Conservation (phyloP, 2,797 vertebrate genomes). For the Cephalopachus bancanus region DNA sequence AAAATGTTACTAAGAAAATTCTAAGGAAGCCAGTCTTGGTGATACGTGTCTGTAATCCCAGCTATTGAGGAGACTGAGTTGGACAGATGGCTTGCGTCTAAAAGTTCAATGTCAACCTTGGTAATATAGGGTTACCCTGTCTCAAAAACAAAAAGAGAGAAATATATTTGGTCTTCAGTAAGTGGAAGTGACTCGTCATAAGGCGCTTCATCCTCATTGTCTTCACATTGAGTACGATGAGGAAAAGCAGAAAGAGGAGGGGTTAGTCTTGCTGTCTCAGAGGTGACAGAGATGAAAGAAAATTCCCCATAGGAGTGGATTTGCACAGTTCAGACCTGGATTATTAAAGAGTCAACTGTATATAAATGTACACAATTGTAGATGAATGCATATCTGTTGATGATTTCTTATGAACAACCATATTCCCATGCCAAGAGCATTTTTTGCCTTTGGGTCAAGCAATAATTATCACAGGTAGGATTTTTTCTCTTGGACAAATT, state of each 20-base stretch:
- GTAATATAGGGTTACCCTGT: neutral
- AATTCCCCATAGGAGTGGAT: neutral
- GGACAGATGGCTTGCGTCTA: neutral
- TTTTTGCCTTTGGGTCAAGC: neutral
- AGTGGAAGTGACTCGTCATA: neutral
- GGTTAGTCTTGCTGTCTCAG: neutral
- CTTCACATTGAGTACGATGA: neutral
- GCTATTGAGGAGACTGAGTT: neutral
- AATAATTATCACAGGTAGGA: neutral
- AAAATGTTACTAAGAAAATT: neutral
- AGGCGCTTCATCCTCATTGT: neutral
- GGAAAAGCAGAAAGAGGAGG: neutral
- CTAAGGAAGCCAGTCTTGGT: neutral
- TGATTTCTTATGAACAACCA: neutral
- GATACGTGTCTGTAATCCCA: neutral
- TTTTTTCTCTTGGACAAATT: neutral
- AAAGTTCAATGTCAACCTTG: neutral
- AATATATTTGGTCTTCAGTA: neutral
- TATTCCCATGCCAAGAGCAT: neutral
- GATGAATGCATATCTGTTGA: neutral
- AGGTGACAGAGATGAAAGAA: neutral
- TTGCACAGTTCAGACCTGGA: neutral
- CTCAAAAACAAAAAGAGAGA: neutral
- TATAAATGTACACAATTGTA: neutral
- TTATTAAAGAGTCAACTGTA: neutral